A percentile compares a stretch with the other conserved stretches of the same genome.
Conservation (phyloP, 2,888 invertebrate species). For the Epirrhoe tristata region DNA sequence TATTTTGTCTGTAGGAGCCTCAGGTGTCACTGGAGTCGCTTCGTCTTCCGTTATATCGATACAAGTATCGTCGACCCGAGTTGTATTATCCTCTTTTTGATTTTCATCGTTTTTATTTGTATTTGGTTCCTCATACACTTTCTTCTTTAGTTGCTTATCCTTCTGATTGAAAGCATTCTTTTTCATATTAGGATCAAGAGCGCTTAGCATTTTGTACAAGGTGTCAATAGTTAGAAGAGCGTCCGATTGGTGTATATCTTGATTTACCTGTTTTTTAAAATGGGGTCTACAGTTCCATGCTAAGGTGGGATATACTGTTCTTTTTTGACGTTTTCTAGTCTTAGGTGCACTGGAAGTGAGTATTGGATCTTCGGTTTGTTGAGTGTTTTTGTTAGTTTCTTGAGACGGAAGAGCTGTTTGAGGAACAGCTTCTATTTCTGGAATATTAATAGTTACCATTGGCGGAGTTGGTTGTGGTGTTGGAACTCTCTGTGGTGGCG, state of each 20-base stretch:
- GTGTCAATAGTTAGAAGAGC: conserved; percentile 62
- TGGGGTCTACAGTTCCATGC: conserved; percentile 25
- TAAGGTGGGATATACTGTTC: conserved; percentile 20
- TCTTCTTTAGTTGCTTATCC: conserved; percentile 4
- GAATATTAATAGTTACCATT: conserved; percentile 6
- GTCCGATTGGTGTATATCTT: conserved; percentile 35
- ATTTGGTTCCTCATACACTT: conserved; percentile 26
- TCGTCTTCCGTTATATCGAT: conserved; percentile 34
- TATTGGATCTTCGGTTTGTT: not conserved
- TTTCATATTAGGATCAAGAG: conserved; percentile 27
- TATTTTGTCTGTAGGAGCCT: not conserved
- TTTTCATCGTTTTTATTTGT: conserved; percentile 6
- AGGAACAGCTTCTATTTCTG: not conserved
- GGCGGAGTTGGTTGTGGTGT: not conserved
- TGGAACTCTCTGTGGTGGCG: not conserved
- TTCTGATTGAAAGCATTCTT: not conserved
- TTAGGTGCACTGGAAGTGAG: conserved; percentile 5
- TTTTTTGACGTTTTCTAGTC: conserved; percentile 16
- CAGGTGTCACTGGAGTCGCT: conserved; percentile 3
- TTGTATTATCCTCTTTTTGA: not conserved
- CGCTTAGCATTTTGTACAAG: conserved; percentile 66
- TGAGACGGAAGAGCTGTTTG: not conserved
- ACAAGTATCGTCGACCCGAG: conserved; percentile 8
- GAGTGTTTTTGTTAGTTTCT: not conserved
- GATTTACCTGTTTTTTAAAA: not conserved